These are phyloP conservation scores for Protonibea diacanthus DNA, from an alignment of 2,797 vertebrate genomes.

Conservation along the genomic window DNA sequence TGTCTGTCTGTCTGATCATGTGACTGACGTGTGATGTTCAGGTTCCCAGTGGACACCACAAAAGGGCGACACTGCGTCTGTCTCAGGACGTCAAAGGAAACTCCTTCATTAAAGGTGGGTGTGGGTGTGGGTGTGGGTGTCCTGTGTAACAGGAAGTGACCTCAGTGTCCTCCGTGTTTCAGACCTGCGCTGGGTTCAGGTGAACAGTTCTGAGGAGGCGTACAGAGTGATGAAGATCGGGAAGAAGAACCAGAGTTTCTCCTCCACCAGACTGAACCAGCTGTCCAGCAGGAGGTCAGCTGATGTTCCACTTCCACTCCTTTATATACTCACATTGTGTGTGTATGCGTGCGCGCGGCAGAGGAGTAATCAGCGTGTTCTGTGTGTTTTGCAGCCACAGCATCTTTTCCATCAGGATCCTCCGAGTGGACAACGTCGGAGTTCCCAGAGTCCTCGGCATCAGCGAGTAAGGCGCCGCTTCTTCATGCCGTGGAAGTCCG, in stretches of 20 bases:
- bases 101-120: conserved; percentile 93
- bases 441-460: conserved; percentile 87
- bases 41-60: conserved; percentile 80
- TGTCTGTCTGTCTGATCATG: too few species aligned
- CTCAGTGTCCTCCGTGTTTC: conserved; percentile 18
- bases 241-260: conserved; percentile 92
- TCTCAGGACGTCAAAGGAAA: conserved; percentile 94
- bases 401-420: conserved; percentile 93
- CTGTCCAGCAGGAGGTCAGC: conserved; percentile 92
- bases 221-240: conserved; percentile 92
- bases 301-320: too few species aligned
- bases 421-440: conserved; percentile 88
- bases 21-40: conserved; percentile 68
- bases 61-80: conserved; percentile 88
- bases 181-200: conserved; percentile 95
- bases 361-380: not conserved
- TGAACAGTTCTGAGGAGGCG: conserved; percentile 91
- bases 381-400: conserved; percentile 88
- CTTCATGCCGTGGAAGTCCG: too few species aligned
- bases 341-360: too few species aligned
- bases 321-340: too few species aligned
- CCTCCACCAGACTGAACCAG: conserved; percentile 91
- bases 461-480: conserved; percentile 90
- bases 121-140: not conserved
- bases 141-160: too few species aligned